Evolutionary conservation across 2,888 invertebrate genomes (phyloP).

Genomic region (Julus scanicus): DNA sequence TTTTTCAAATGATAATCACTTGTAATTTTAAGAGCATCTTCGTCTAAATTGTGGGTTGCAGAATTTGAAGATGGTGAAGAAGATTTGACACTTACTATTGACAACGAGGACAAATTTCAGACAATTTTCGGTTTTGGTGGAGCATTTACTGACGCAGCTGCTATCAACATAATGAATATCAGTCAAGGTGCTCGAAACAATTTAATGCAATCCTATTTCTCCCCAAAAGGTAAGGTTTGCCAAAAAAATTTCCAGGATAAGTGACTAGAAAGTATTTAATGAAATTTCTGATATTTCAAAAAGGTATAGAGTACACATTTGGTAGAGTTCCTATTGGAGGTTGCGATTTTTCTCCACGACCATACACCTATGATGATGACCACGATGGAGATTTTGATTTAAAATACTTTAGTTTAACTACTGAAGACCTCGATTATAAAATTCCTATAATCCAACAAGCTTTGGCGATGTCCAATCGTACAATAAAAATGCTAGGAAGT

Average conservation of each 20-base stretch:
- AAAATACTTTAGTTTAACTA: slow-evolving; percentile 59
- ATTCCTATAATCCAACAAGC: slow-evolving; percentile 58
- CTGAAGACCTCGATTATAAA: slow-evolving; percentile 60
- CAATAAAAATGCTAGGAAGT: slow-evolving; percentile 66
- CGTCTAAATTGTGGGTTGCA: neutral
- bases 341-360: slow-evolving; percentile 83
- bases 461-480: slow-evolving; percentile 61
- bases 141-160: slow-evolving; percentile 79
- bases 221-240: neutral
- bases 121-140: slow-evolving; percentile 85
- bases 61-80: slow-evolving; percentile 63
- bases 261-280: neutral
- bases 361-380: too few relatives aligned
- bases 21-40: too few relatives aligned
- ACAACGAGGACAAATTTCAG: slow-evolving; percentile 68
- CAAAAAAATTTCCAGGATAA: neutral
- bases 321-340: slow-evolving; percentile 87
- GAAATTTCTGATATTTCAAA: neutral
- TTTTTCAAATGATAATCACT: too few relatives aligned
- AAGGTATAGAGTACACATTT: slow-evolving; percentile 81
- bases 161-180: slow-evolving; percentile 78
- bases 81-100: slow-evolving; percentile 67
- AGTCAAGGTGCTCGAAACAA: slow-evolving; percentile 69
- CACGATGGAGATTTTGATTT: slow-evolving; percentile 70
- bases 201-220: slow-evolving; percentile 70